A percentile compares a stretch with the other conserved stretches of the same genome.
These are phyloP conservation scores for Xestoiulus laeticollis DNA, from an alignment of 2,888 invertebrate species.

Conservation along the genomic window DNA sequence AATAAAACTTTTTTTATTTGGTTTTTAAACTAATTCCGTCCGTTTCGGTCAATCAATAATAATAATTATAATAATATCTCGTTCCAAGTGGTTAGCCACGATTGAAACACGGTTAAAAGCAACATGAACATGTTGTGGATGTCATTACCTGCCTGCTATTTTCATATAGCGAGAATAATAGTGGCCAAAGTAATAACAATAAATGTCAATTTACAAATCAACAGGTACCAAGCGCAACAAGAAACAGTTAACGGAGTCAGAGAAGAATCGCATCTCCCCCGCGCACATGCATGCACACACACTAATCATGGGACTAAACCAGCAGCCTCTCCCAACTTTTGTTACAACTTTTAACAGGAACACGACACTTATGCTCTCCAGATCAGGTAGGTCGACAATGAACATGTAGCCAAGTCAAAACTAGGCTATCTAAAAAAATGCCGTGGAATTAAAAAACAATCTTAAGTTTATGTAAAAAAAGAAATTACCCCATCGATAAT, in stretches of 20 bases:
- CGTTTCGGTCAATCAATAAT: constrained; percentile 29
- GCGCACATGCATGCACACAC: neutral
- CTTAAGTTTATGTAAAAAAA: no score
- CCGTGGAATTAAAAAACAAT: no score
- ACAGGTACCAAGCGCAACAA: constrained; percentile 43
- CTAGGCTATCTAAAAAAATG: no score
- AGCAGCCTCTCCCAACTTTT: constrained; percentile 21
- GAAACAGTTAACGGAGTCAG: constrained; percentile 31
- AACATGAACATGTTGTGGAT: constrained; percentile 41
- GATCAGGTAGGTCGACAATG: neutral
- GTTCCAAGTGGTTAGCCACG: constrained; percentile 12
- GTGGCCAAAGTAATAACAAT: constrained; percentile 40
- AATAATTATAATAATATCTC: constrained; percentile 21
- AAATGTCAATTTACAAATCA: constrained; percentile 41
- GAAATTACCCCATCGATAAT: no score
- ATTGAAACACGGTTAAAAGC: constrained; percentile 32
- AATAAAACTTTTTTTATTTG: constrained; percentile 39
- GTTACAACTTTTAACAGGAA: constrained; percentile 25
- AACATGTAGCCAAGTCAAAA: no score
- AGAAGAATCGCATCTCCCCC: neutral
- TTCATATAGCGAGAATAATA: constrained; percentile 36
- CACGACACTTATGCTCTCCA: neutral
- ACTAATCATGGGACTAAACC: constrained; percentile 10
- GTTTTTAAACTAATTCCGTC: constrained; percentile 30
- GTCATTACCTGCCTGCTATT: constrained; percentile 35